Base-by-base conservation (phyloP, 2,888 invertebrate genomes). In the Eupithecia vulgata region DNA sequence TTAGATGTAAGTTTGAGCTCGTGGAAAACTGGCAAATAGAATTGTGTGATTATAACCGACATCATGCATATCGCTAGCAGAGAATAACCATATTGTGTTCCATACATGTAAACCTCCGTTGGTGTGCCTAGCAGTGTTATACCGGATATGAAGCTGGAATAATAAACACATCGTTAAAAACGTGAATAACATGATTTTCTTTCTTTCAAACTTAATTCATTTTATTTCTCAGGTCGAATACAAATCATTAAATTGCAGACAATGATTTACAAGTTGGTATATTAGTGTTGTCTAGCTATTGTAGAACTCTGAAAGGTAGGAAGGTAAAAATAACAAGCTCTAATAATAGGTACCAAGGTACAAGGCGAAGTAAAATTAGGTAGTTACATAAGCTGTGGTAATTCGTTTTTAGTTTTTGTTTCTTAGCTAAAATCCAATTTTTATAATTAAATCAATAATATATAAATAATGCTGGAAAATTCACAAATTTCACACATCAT, bases 31-130 rank as follows among this genome's bases (percentile, higher is more conserved):
- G 97, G 97, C 59, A 97, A 86, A 84, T 96, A 97, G 40, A 97
- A 93, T 66, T 94, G 92, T 0, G 96, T 95, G 95, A 97, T 96
- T 1, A 96, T 90, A 25, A 96, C 80, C 17, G 96, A 96, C 95
- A 96, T 96, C 68, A 96, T 82, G 48, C 96, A 85, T 65, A 97
- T 95, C 0, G 96, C 96, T 34, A 95, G 88, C 15, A 95, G 90
- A 13, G 97, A 95, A 83, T 95, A 97, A 2, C 95, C 91, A 84
- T 97, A 98, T 83, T 97, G 97, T 6, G 96, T 97, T 4, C 98
- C 98, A 82, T 97, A 96, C 80, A 97, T 96, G 84, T 97, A 97
- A 17, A 97, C 95, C 88, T 97, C 97, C 0, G 97, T 97, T 0
- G 97, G 97, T 12, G 96, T 96, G 5, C 97, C 97, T 72, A 97